Conservation (phyloP, 2,888 invertebrate species). For the Nephrotoma guestfalica region DNA sequence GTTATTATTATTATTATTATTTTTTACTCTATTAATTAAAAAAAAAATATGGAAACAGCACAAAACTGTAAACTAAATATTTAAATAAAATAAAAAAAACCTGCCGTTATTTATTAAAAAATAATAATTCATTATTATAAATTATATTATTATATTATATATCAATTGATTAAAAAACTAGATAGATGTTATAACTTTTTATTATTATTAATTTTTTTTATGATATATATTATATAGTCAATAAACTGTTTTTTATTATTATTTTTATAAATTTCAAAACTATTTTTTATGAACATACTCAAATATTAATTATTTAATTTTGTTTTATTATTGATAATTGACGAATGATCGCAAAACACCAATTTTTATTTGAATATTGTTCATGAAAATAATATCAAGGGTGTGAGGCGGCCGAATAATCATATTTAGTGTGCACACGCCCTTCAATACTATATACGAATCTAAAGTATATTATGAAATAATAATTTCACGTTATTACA, state of each 20-base stretch:
- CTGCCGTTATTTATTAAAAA: slow-evolving; percentile 5
- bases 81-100: not conserved
- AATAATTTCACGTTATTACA: not conserved
- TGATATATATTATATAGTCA: not conserved
- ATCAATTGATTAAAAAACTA: not conserved
- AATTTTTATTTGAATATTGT: not conserved
- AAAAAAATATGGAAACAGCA: not conserved
- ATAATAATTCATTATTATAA: slow-evolving; percentile 1
- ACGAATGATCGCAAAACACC: not conserved
- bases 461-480: not conserved
- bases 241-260: not conserved
- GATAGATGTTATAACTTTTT: slow-evolving; percentile 4
- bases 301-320: not conserved
- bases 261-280: not conserved
- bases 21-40: not conserved
- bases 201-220: not conserved
- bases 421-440: not conserved
- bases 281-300: not conserved
- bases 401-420: not conserved
- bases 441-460: not conserved
- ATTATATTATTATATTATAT: slow-evolving; percentile 1
- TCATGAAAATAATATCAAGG: not conserved
- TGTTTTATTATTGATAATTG: not conserved
- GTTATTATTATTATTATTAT: slow-evolving; percentile 1
- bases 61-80: not conserved